Evolutionary conservation across 2,113 vertebrate genomes (phyloP).

Genomic region (Semicossyphus pulcher): DNA sequence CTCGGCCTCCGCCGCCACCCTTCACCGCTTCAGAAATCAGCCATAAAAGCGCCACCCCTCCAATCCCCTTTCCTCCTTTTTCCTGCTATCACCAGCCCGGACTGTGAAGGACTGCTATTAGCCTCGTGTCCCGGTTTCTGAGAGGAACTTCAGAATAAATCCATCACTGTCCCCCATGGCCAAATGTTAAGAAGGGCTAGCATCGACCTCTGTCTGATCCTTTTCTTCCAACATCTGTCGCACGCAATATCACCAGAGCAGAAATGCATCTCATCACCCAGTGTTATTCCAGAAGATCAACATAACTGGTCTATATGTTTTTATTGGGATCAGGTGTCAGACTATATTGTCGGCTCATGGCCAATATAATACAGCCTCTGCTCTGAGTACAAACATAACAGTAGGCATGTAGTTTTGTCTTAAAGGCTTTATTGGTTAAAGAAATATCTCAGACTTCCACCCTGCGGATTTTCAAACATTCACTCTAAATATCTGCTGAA

Average conservation of each 20-base stretch:
- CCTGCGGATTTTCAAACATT: no score
- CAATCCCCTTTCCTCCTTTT: neutral
- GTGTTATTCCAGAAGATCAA: neutral
- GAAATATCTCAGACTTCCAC: no score
- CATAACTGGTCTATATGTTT: neutral
- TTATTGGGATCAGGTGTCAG: neutral
- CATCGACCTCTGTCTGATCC: conserved; percentile 29
- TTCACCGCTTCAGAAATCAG: conserved; percentile 54
- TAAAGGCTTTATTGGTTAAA: neutral
- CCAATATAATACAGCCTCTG: neutral
- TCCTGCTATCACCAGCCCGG: conserved; percentile 5
- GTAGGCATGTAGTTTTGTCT: neutral
- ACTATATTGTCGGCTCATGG: neutral
- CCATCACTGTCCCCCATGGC: conserved; percentile 41
- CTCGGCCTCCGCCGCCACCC: conserved; percentile 28
- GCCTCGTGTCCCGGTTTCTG: conserved; percentile 29
- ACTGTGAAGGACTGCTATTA: conserved; percentile 15
- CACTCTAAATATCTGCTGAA: no score
- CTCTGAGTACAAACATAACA: neutral
- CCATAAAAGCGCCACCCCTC: conserved; percentile 33
- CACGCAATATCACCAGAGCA: conserved; percentile 9
- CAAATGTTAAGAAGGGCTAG: conserved; percentile 12
- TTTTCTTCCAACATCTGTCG: conserved; percentile 21
- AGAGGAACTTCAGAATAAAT: conserved; percentile 52
- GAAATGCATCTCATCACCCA: neutral